Evolutionary conservation across 2,797 vertebrate genomes (phyloP).

Genomic region (Semaprochilodus insignis): DNA sequence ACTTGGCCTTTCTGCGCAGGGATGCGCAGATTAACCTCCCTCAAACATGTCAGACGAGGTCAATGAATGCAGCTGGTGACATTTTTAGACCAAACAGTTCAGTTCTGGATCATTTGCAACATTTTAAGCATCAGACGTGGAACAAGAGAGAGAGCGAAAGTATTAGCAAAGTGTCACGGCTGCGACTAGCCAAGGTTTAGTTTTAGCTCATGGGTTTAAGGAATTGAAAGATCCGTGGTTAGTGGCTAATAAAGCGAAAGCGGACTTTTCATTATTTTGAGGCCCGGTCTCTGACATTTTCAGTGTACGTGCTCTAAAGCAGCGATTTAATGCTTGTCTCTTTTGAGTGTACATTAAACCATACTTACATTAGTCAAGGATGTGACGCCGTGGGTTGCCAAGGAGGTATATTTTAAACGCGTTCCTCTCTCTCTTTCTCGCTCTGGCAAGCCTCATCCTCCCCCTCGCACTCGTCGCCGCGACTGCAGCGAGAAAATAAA

Average conservation of each 20-base stretch:
- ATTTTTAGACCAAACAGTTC: slow-evolving; percentile 34
- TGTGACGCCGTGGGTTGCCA: neutral
- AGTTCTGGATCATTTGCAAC: slow-evolving; percentile 25
- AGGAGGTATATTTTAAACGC: slow-evolving; percentile 16
- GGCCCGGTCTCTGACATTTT: neutral
- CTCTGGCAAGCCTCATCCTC: slow-evolving; percentile 8
- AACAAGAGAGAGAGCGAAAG: slow-evolving; percentile 8
- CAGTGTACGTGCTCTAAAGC: neutral
- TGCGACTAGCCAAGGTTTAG: neutral
- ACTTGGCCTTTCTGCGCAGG: slow-evolving; percentile 20
- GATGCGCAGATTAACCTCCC: slow-evolving; percentile 26
- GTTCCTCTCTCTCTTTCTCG: slow-evolving; percentile 21
- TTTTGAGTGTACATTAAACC: neutral
- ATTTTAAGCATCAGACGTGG: slow-evolving; percentile 4
- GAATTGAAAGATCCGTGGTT: neutral
- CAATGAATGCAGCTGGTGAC: slow-evolving; percentile 39
- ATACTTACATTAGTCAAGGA: slow-evolving; percentile 17
- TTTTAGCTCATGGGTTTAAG: neutral
- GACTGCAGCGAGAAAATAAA: slow-evolving; percentile 57
- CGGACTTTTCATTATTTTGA: slow-evolving; percentile 11
- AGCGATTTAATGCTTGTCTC: neutral
- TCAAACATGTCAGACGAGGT: slow-evolving; percentile 32
- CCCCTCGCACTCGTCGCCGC: slow-evolving; percentile 12
- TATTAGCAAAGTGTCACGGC: slow-evolving; percentile 1
- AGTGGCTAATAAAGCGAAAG: neutral